A percentile compares a stretch with the other conserved stretches of the same genome.
These are phyloP conservation scores for Leptodactylus fuscus DNA, from an alignment of 2,113 vertebrate species.

Conservation along the genomic window DNA sequence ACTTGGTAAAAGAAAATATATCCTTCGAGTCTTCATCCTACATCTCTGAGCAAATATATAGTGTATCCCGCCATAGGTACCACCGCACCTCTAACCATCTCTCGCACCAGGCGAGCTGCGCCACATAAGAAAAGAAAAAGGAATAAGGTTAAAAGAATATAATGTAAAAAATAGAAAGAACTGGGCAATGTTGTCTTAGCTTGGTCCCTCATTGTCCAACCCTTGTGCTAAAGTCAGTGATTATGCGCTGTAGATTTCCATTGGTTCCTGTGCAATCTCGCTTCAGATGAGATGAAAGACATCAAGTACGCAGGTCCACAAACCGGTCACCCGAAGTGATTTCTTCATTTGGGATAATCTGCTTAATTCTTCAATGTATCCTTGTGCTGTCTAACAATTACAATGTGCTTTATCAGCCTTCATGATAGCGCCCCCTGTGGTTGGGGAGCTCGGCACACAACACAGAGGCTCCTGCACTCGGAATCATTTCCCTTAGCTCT, in stretches of 20 bases:
- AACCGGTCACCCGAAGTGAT: constrained; percentile 10
- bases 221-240: constrained; percentile 35
- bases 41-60: constrained; percentile 61
- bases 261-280: constrained; percentile 66
- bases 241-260: constrained; percentile 61
- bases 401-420: background rate
- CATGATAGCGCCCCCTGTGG: background rate
- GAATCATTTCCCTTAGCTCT: constrained; percentile 11
- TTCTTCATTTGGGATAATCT: constrained; percentile 47
- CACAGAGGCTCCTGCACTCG: background rate
- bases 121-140: constrained; percentile 67
- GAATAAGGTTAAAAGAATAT: constrained; percentile 56
- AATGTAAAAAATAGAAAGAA: constrained; percentile 71
- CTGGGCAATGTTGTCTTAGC: constrained; percentile 15
- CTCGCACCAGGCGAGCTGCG: constrained; percentile 69
- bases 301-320: constrained; percentile 31
- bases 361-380: constrained; percentile 14
- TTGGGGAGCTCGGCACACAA: background rate
- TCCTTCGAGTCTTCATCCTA: constrained; percentile 55
- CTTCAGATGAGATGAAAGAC: constrained; percentile 47
- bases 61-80: constrained; percentile 59
- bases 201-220: constrained; percentile 54
- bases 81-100: constrained; percentile 62
- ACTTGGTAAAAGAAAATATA: constrained; percentile 68
- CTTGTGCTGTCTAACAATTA: background rate